Evolutionary conservation across 92 coral and sea anemone genomes (phyloP).

Genomic region (Epizoanthus stellaris): DNA sequence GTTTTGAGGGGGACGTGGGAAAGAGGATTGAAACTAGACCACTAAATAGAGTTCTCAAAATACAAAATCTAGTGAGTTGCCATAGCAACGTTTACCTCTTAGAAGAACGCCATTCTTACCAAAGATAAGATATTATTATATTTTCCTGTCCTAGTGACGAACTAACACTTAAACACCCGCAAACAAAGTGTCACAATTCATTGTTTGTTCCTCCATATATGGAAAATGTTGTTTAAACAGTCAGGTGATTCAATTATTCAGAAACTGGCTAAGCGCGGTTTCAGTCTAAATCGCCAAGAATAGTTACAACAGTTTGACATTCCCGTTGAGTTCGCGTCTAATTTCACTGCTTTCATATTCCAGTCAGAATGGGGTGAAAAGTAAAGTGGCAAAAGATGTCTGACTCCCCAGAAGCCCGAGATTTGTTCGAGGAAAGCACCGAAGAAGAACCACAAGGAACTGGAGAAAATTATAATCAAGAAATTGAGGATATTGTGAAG

Average conservation of each 20-base stretch:
- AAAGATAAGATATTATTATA: not conserved
- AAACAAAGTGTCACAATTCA: conserved; percentile 33
- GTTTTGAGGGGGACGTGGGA: not conserved
- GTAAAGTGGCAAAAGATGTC: conserved; percentile 30
- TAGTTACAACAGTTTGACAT: conserved; percentile 7
- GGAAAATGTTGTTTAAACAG: conserved; percentile 32
- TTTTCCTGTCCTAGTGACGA: not conserved
- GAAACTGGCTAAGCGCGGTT: conserved; percentile 3
- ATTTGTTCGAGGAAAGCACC: conserved; percentile 56
- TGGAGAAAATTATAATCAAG: conserved; percentile 69
- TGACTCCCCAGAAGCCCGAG: conserved; percentile 41
- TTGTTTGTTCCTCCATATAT: conserved; percentile 34
- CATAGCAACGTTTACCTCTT: conserved; percentile 17
- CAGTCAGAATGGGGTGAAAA: conserved; percentile 15
- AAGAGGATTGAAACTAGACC: not conserved
- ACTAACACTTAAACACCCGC: conserved; percentile 33
- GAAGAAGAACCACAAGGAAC: conserved; percentile 37
- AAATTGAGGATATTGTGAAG: conserved; percentile 86
- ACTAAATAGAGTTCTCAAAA: not conserved
- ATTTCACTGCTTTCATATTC: not conserved
- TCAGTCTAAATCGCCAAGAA: conserved; percentile 3
- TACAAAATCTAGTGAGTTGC: not conserved
- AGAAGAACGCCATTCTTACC: conserved; percentile 3
- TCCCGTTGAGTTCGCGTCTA: not conserved
- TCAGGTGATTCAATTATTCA: conserved; percentile 35